phyloP scores from a whole-genome alignment of 2,113 vertebrate species.

The Eulacestoma nigropectus region DNA sequence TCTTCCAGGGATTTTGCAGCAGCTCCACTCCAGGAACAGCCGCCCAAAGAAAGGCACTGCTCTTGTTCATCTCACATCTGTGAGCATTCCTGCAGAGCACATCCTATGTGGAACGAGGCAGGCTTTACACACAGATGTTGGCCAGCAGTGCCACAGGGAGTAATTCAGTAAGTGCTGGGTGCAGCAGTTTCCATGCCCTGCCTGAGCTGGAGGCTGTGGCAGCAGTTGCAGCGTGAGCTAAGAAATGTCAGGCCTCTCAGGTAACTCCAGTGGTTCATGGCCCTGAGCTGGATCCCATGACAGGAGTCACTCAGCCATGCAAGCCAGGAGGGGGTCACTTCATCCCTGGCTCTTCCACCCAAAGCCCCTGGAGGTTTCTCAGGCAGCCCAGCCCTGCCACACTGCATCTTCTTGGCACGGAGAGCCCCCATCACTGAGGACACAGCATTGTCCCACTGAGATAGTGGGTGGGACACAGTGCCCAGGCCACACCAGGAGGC shows the following conservation, averaged over 20 bases:
- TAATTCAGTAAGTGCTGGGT: background rate
- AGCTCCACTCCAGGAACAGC: background rate
- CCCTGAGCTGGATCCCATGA: background rate
- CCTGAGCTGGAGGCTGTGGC: background rate
- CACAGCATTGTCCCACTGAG: fast-evolving
- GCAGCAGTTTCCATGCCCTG: conserved; percentile 32
- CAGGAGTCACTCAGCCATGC: background rate
- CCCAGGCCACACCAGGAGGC: background rate
- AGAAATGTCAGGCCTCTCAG: background rate
- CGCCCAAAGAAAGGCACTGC: fast-evolving
- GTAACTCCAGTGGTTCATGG: background rate
- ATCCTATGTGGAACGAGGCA: fast-evolving
- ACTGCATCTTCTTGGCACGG: background rate
- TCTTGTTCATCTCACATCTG: background rate
- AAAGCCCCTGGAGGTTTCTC: background rate
- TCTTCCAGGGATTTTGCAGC: background rate
- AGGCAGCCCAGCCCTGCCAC: background rate
- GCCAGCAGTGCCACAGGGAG: background rate
- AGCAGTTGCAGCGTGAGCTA: background rate
- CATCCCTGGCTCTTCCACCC: background rate
- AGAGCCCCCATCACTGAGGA: background rate
- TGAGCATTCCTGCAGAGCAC: background rate
- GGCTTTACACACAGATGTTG: background rate
- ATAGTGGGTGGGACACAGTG: background rate
- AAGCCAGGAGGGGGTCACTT: background rate